These are phyloP conservation scores for Micromussa lordhowensis DNA, from an alignment of 92 coral and sea anemone species.

Conservation along the genomic window DNA sequence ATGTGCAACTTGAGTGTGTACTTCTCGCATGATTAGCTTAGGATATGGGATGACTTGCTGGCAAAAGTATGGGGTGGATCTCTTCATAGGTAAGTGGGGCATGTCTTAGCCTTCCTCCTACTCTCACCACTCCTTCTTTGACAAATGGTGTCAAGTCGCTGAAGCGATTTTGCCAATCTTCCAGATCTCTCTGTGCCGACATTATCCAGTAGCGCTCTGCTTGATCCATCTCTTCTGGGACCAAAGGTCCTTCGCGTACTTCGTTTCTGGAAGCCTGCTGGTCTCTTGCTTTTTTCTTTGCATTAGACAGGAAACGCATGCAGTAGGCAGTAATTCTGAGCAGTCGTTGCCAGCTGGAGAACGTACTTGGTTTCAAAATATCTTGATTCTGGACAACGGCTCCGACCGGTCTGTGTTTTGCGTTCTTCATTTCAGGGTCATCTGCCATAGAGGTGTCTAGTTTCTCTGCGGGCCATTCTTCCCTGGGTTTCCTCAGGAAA, in stretches of 20 bases:
- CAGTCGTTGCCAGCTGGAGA: no score
- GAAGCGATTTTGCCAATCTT: slow-evolving; percentile 23
- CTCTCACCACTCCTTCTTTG: slow-evolving; percentile 53
- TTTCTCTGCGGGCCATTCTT: slow-evolving; percentile 47
- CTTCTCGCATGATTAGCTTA: slow-evolving; percentile 48
- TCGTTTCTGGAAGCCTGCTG: not conserved
- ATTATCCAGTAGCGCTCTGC: slow-evolving; percentile 56
- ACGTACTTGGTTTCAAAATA: no score
- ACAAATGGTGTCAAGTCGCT: slow-evolving; percentile 44
- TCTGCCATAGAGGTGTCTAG: not conserved
- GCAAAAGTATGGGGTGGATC: slow-evolving; percentile 59
- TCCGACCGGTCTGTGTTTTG: not conserved
- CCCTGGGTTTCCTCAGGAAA: slow-evolving; percentile 32
- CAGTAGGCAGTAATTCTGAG: no score
- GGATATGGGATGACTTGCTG: slow-evolving; percentile 47
- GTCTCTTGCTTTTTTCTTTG: not conserved
- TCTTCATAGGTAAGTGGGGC: slow-evolving; percentile 45
- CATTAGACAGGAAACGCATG: no score
- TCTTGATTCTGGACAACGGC: no score
- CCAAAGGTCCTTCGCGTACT: slow-evolving; percentile 20
- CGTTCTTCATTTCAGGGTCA: slow-evolving; percentile 42
- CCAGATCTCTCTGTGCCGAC: slow-evolving; percentile 28
- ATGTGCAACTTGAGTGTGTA: slow-evolving; percentile 29
- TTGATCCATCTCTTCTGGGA: slow-evolving; percentile 27
- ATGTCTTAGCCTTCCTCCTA: slow-evolving; percentile 59